These are phyloP conservation scores for Kobus ellipsiprymnus DNA, from an alignment of 2,113 vertebrate genomes.

Conservation along the genomic window DNA sequence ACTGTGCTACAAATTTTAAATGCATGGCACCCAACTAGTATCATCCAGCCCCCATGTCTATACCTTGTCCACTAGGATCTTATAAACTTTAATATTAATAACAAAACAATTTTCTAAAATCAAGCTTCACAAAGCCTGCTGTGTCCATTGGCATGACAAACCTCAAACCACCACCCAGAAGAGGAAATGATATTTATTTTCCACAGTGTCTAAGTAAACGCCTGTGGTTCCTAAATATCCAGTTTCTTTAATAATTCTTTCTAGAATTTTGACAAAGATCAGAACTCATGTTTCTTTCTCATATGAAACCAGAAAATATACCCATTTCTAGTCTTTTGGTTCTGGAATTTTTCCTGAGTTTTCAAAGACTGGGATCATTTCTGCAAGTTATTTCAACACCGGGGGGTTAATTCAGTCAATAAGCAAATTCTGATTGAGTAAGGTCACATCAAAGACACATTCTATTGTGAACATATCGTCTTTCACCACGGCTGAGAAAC, in stretches of 20 bases:
- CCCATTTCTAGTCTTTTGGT: not conserved
- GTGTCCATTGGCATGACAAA: not conserved
- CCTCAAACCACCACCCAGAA: not conserved
- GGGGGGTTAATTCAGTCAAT: not conserved
- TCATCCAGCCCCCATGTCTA: not conserved
- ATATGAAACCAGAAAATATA: not conserved
- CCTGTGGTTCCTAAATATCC: not conserved
- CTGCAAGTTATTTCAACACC: not conserved
- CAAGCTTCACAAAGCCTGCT: not conserved
- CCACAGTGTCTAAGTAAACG: not conserved
- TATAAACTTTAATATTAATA: not conserved
- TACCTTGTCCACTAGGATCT: not conserved
- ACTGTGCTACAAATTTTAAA: not conserved
- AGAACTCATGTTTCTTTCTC: not conserved
- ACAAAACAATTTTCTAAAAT: not conserved
- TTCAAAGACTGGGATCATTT: not conserved
- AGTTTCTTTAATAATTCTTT: not conserved
- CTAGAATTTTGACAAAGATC: constrained; percentile 8
- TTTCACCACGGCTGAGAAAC: not conserved
- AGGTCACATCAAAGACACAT: not conserved
- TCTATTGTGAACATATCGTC: not conserved
- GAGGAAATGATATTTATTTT: not conserved
- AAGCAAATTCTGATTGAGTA: not conserved
- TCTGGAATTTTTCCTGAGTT: not conserved
- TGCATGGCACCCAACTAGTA: not conserved